phyloP scores from a whole-genome alignment of 2,797 vertebrate species.

The Buphagus erythrorhynchus region DNA sequence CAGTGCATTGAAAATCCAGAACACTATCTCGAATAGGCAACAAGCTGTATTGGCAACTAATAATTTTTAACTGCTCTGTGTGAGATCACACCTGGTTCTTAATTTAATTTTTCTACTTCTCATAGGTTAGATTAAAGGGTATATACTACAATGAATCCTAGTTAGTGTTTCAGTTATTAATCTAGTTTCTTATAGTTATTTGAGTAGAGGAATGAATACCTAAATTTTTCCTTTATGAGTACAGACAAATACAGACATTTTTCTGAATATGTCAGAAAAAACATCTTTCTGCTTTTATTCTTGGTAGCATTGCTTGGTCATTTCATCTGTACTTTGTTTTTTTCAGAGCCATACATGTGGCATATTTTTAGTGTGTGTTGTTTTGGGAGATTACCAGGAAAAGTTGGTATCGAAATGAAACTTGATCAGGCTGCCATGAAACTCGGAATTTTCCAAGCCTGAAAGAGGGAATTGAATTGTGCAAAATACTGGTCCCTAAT shows the following conservation, averaged over 20 bases:
- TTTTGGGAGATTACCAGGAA: slow-evolving; percentile 15
- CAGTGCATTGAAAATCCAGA: not conserved
- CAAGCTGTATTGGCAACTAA: not conserved
- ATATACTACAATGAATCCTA: not conserved
- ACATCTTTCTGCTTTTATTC: not conserved
- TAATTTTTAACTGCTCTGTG: not conserved
- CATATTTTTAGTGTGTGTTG: not conserved
- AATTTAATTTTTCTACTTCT: not conserved
- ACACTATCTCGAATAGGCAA: not conserved
- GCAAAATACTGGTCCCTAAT: not conserved
- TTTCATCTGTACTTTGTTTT: not conserved
- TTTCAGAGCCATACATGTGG: not conserved
- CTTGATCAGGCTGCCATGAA: slow-evolving; percentile 1
- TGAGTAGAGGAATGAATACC: not conserved
- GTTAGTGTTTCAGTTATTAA: not conserved
- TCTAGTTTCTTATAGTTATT: not conserved
- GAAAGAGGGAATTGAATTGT: not conserved
- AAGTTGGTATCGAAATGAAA: not conserved
- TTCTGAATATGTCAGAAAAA: not conserved
- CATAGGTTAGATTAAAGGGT: not conserved
- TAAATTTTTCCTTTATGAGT: not conserved
- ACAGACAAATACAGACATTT: not conserved
- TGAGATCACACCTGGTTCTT: not conserved
- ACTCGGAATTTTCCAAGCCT: slow-evolving; percentile 14
- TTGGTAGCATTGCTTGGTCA: not conserved